Percentiles rank a stretch among this genome's conserved stretches.
Evolutionary conservation across 2,113 vertebrate genomes (phyloP).

Genomic region (Ivindomyrus marchei): DNA sequence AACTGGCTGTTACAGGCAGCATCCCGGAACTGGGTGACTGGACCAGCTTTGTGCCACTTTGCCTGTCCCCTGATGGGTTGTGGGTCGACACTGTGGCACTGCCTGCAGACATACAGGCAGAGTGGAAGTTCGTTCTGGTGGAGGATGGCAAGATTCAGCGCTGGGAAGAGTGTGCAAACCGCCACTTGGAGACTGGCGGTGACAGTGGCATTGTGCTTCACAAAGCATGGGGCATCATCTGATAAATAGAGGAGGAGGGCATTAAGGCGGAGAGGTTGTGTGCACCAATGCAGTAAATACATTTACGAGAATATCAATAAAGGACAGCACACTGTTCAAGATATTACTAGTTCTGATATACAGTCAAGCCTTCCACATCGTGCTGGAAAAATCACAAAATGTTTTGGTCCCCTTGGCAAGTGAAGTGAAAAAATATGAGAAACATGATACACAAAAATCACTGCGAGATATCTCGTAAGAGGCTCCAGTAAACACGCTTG

Average conservation of each 20-base stretch:
- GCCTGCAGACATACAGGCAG: slow-evolving; percentile 50
- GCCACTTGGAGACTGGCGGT: slow-evolving; percentile 51
- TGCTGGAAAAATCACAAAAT: not conserved
- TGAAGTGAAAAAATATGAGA: not conserved
- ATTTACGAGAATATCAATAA: not conserved
- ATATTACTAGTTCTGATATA: not conserved
- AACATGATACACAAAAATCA: not conserved
- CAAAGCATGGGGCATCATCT: slow-evolving; percentile 65
- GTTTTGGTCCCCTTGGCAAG: not conserved
- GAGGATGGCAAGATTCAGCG: slow-evolving; percentile 61
- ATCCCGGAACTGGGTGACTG: slow-evolving; percentile 62
- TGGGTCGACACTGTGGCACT: slow-evolving; percentile 59
- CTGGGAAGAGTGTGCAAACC: slow-evolving; percentile 72
- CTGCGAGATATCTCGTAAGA: not conserved
- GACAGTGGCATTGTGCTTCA: slow-evolving; percentile 53
- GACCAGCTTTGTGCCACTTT: slow-evolving; percentile 55
- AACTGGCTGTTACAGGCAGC: slow-evolving; percentile 61
- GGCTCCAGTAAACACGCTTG: not conserved
- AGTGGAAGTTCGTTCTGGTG: slow-evolving; percentile 74
- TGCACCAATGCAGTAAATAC: not conserved
- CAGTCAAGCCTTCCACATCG: not conserved
- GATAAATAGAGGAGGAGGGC: not conserved
- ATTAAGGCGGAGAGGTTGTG: not conserved
- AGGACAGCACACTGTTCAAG: not conserved
- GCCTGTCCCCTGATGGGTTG: slow-evolving; percentile 49